Conservation (phyloP, 2,888 invertebrate species). For the Esperia sulphurella region DNA sequence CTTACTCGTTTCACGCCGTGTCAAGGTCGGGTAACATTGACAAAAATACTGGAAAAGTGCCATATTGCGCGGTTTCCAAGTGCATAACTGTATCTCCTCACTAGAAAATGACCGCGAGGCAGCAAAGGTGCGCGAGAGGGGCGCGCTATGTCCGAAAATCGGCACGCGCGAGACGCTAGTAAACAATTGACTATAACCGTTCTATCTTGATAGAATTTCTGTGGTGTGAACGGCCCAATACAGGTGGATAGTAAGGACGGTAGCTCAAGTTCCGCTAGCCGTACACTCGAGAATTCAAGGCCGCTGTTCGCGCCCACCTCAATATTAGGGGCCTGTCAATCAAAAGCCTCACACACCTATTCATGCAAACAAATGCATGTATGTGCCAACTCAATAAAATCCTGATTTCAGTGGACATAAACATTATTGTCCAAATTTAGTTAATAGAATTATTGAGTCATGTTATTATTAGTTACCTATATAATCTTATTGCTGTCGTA, state of each 20-base stretch:
- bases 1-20: too few species aligned
- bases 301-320: constrained; percentile 3
- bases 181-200: too few species aligned
- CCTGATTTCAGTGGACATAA: not conserved
- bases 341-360: constrained; percentile 4
- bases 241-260: not conserved
- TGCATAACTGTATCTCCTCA: too few species aligned
- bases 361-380: not conserved
- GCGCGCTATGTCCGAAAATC: too few species aligned
- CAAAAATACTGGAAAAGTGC: too few species aligned
- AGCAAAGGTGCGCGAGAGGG: too few species aligned
- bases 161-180: too few species aligned
- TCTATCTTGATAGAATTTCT: too few species aligned
- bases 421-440: not conserved
- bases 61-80: too few species aligned
- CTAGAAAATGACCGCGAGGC: too few species aligned
- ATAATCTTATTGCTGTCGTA: too few species aligned
- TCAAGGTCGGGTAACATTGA: too few species aligned
- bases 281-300: constrained; percentile 6
- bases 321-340: constrained; percentile 12
- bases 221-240: not conserved
- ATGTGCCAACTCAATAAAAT: not conserved
- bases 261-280: constrained; percentile 7
- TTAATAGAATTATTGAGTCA: not conserved
- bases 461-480: not conserved